A percentile compares a stretch with the other conserved stretches of the same genome.
Conservation (phyloP, 2,113 vertebrate genomes). For the Rhadina sibilatrix region DNA sequence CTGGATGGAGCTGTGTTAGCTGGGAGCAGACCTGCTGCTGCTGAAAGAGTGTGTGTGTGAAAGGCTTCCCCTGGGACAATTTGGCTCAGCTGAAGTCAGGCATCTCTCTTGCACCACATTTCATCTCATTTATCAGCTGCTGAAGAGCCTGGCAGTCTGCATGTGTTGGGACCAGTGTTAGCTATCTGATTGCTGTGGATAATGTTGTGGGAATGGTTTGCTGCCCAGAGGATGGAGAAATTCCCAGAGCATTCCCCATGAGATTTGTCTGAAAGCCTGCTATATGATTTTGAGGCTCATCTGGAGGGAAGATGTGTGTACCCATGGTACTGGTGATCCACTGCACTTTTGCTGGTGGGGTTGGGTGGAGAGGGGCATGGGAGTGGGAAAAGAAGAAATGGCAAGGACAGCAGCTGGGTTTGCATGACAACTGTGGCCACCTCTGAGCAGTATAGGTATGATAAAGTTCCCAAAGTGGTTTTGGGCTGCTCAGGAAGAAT, state of each 20-base stretch:
- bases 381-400: background rate
- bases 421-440: background rate
- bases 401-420: background rate
- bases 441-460: background rate
- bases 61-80: background rate
- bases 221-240: background rate
- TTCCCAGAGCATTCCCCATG: background rate
- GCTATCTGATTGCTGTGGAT: background rate
- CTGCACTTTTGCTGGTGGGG: background rate
- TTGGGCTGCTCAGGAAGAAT: background rate
- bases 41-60: background rate
- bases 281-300: background rate
- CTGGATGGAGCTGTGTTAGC: background rate
- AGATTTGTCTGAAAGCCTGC: background rate
- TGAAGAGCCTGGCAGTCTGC: background rate
- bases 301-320: background rate
- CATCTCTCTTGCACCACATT: background rate
- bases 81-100: background rate
- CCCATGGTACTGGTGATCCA: background rate
- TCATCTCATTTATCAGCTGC: background rate
- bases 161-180: background rate
- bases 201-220: background rate
- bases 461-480: background rate
- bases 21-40: background rate
- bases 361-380: fast-evolving